Evolutionary conservation across 2,888 invertebrate species (phyloP).

Genomic region (Netelia inedita): DNA sequence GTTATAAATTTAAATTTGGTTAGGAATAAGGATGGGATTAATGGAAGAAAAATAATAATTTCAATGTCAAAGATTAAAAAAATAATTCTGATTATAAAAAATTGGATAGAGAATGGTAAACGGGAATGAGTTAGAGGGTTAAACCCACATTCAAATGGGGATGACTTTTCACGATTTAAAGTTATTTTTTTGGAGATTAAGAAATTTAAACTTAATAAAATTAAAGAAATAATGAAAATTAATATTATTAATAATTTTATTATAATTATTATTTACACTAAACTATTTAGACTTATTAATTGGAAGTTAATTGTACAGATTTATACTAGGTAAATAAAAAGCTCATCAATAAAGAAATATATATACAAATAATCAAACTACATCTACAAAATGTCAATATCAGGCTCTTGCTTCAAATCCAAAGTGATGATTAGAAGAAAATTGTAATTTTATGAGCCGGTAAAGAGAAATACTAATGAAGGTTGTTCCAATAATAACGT

Average conservation of each 20-base stretch:
- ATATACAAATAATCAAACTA: slow-evolving; percentile 87
- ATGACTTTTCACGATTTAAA: slow-evolving; percentile 88
- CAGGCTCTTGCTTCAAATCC: slow-evolving; percentile 89
- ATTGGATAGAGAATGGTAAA: slow-evolving; percentile 87
- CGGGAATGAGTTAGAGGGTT: slow-evolving; percentile 86
- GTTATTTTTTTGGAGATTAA: slow-evolving; percentile 87
- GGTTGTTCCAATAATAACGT: slow-evolving; percentile 85
- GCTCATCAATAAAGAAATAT: slow-evolving; percentile 90
- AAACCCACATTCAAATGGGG: slow-evolving; percentile 89
- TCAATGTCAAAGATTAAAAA: slow-evolving; percentile 92
- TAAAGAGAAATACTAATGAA: slow-evolving; percentile 85
- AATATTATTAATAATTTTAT: slow-evolving; percentile 45
- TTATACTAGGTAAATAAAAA: slow-evolving; percentile 89
- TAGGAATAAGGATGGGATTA: slow-evolving; percentile 83
- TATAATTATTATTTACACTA: slow-evolving; percentile 85
- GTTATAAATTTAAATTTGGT: slow-evolving; percentile 86
- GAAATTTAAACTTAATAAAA: slow-evolving; percentile 86
- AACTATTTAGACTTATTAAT: slow-evolving; percentile 87
- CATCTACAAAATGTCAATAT: slow-evolving; percentile 90
- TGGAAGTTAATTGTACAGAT: slow-evolving; percentile 90
- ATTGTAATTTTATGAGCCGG: slow-evolving; percentile 54
- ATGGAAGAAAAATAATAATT: slow-evolving; percentile 88
- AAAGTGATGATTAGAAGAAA: slow-evolving; percentile 82
- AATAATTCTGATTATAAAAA: slow-evolving; percentile 89
- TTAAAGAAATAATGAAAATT: slow-evolving; percentile 66